phyloP scores from a whole-genome alignment of 2,113 vertebrate species.

The Oryzias javanicus region DNA sequence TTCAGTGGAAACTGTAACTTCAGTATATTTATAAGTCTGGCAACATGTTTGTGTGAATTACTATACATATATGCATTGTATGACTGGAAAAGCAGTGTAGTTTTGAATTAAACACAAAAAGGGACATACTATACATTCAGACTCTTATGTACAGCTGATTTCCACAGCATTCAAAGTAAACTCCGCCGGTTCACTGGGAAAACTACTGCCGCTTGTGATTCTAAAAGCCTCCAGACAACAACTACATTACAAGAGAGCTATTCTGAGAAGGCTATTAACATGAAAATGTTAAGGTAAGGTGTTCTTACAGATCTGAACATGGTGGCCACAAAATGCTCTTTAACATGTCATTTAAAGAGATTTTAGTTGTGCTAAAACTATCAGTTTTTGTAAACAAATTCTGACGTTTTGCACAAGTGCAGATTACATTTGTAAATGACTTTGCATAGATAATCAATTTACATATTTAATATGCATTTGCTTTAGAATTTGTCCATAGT shows the following conservation, averaged over 20 bases:
- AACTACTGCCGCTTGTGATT: background rate
- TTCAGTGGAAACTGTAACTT: constrained; percentile 53
- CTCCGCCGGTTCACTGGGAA: background rate
- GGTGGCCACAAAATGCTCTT: constrained; percentile 1
- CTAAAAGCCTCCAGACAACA: background rate
- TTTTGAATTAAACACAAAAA: constrained; percentile 25
- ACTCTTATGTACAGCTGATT: constrained; percentile 42
- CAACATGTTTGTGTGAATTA: constrained; percentile 37
- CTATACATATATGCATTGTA: constrained; percentile 12
- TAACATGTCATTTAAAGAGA: background rate
- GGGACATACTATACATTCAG: constrained; percentile 41
- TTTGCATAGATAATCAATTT: constrained; percentile 63
- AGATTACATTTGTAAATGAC: constrained; percentile 22
- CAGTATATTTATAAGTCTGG: constrained; percentile 37
- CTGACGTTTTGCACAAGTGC: constrained; percentile 44
- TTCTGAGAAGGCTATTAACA: constrained; percentile 1
- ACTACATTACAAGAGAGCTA: background rate
- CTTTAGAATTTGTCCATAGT: constrained; percentile 9
- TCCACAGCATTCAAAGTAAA: constrained; percentile 2
- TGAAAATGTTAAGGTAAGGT: constrained; percentile 1
- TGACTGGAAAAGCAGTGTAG: constrained; percentile 25
- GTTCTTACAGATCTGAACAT: background rate
- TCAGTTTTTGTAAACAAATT: too few relatives aligned
- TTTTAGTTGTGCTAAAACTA: too few relatives aligned
- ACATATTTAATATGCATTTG: constrained; percentile 26